Evolutionary conservation across 2,888 invertebrate genomes (phyloP).

Genomic region (Oligia latruncula): DNA sequence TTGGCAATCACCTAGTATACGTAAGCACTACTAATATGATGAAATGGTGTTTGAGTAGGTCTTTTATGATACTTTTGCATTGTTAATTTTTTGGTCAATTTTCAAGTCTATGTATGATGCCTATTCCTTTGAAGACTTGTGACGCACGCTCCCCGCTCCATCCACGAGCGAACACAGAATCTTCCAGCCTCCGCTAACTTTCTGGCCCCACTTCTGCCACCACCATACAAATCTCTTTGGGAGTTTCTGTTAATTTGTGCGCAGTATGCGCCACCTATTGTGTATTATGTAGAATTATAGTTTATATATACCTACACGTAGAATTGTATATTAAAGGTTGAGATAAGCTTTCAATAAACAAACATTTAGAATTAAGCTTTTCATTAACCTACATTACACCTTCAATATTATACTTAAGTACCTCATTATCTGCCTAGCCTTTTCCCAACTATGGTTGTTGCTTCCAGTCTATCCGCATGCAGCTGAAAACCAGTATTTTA

Average conservation of each 20-base stretch:
- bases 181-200: background rate
- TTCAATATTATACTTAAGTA: background rate
- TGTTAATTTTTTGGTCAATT: no score
- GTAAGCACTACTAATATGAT: no score
- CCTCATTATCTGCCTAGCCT: no score
- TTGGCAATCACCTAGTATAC: background rate
- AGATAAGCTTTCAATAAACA: background rate
- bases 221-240: constrained; percentile 54
- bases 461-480: no score
- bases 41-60: no score
- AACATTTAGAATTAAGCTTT: background rate
- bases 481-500: no score
- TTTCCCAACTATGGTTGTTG: no score
- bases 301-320: background rate
- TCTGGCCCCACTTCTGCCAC: constrained; percentile 12
- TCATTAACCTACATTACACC: no score
- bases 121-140: background rate
- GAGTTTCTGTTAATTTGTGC: constrained; percentile 56
- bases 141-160: background rate
- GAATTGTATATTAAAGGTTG: constrained; percentile 11
- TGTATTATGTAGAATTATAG: background rate
- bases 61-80: no score
- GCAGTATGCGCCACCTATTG: constrained; percentile 29
- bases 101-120: no score
- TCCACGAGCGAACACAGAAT: background rate